phyloP scores from a whole-genome alignment of 2,797 vertebrate genomes.

The Lophius americanus region DNA sequence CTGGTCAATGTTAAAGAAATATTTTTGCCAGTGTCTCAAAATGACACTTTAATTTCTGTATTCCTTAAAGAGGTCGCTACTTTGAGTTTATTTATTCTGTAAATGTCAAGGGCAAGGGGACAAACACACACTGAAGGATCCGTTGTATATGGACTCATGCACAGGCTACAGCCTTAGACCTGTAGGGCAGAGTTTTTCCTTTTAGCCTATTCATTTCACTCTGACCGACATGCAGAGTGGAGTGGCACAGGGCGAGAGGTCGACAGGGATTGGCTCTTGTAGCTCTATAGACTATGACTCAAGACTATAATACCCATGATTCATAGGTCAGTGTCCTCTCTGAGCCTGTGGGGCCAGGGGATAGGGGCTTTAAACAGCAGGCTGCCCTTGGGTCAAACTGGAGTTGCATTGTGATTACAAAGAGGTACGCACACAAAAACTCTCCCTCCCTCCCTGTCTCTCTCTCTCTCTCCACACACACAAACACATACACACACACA shows the following conservation, averaged over 20 bases:
- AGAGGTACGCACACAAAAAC: slow-evolving; percentile 35
- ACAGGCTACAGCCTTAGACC: slow-evolving; percentile 71
- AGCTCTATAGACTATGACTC: slow-evolving; percentile 71
- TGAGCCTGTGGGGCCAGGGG: slow-evolving; percentile 63
- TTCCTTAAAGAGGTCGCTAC: slow-evolving; percentile 31
- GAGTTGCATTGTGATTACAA: slow-evolving; percentile 67
- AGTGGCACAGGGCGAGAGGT: slow-evolving; percentile 74
- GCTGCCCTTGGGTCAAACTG: slow-evolving; percentile 65
- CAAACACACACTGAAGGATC: slow-evolving; percentile 44
- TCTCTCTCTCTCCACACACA: slow-evolving; percentile 15
- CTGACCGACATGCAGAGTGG: slow-evolving; percentile 64
- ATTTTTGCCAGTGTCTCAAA: slow-evolving; percentile 17
- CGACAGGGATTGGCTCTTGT: slow-evolving; percentile 69
- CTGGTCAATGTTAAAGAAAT: slow-evolving; percentile 47
- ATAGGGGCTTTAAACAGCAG: slow-evolving; percentile 55
- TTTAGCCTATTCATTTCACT: slow-evolving; percentile 61
- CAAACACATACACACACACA: no score
- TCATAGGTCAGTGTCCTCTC: slow-evolving; percentile 74
- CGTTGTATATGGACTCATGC: slow-evolving; percentile 54
- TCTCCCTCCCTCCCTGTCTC: background rate
- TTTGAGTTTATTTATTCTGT: slow-evolving; percentile 59
- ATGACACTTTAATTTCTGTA: no score
- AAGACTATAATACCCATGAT: slow-evolving; percentile 76
- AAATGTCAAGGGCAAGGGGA: slow-evolving; percentile 69
- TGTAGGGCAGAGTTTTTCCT: slow-evolving; percentile 65